Base-by-base conservation (phyloP, 2,797 vertebrate genomes). In the Garrulus glandarius region DNA sequence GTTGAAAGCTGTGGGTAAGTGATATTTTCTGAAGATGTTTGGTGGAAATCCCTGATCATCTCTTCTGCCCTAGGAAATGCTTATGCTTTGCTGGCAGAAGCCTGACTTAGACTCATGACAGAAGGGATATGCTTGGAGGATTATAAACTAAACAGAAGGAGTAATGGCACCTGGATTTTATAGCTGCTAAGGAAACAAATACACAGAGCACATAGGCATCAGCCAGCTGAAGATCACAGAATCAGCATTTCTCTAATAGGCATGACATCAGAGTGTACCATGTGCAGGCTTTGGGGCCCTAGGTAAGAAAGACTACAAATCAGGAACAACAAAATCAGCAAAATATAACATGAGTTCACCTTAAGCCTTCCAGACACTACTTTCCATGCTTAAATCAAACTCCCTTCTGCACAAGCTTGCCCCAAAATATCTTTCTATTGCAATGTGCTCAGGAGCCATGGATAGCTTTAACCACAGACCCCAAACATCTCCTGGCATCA, bases 91-190 rank as follows among this genome's bases (percentile, higher is more conserved):
- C 49, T 84, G 63, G 60, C 46, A 94, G 79, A 86, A 75, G 27
- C 13, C 87, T 84, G 34, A 91, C n/a, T 74, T 60, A 49, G 34
- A 57, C 30, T 68, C 10, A 23, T 47, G 59, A 36, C 59, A 93
- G 75, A 19, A 89, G 41, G 44, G 64, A 64, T 67, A n/a, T 75
- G 34, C 37, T 44, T 87, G 49, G 20, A 90, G 72, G 26, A 65
- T 71, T 86, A 69, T 50, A 92, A 93, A 93, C 57, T 65, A 72
- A 85, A 85, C 49, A 93, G 46, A 30, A 91, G 53, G 53, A 92
- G 26, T 43, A 92, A 92, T 0, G 3, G 57, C 61, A 91, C 72
- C 72, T 86, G 71, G 47, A 92, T 76, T 79, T 92, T 49, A n/a
- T 27, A 82, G 81, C 84, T 84, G 23, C 67, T 75, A 86, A 87